Percentiles rank a stretch among this genome's conserved stretches.
Evolutionary conservation across 1,140 invertebrate species (phyloP).

Genomic region (Eueides isabella): DNA sequence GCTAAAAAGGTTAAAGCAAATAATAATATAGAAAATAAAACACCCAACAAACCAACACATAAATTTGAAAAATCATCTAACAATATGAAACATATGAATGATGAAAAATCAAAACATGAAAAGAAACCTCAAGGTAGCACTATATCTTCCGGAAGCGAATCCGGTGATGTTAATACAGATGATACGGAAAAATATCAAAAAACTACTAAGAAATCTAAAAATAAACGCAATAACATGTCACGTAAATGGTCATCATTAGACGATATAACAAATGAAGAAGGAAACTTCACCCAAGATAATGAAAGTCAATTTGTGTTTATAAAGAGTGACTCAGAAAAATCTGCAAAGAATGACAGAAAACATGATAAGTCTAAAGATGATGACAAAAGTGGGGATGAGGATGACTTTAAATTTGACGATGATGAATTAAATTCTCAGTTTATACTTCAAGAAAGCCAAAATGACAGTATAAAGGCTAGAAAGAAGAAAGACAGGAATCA

Average conservation of each 20-base stretch:
- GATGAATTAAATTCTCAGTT: slow-evolving; percentile 61
- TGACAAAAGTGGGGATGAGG: slow-evolving; percentile 57
- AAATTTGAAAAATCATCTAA: slow-evolving; percentile 63
- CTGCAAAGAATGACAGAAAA: slow-evolving; percentile 69
- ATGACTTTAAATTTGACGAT: slow-evolving; percentile 58
- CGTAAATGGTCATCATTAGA: slow-evolving; percentile 84
- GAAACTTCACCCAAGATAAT: slow-evolving; percentile 58
- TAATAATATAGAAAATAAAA: slow-evolving; percentile 63
- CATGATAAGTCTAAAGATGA: slow-evolving; percentile 53
- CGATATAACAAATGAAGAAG: slow-evolving; percentile 80
- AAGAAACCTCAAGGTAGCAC: slow-evolving; percentile 59
- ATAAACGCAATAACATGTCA: slow-evolving; percentile 77
- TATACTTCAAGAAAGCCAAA: slow-evolving; percentile 66
- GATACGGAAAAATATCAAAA: slow-evolving; percentile 72
- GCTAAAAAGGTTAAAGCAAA: slow-evolving; percentile 58
- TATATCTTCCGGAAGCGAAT: slow-evolving; percentile 79
- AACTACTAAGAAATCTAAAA: slow-evolving; percentile 77
- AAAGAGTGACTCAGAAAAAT: slow-evolving; percentile 64
- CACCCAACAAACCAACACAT: slow-evolving; percentile 68
- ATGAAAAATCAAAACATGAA: slow-evolving; percentile 75
- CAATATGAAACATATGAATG: slow-evolving; percentile 65
- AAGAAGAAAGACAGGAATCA: slow-evolving; percentile 79
- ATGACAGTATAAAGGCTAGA: slow-evolving; percentile 58
- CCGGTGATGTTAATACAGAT: slow-evolving; percentile 74
- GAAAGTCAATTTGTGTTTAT: slow-evolving; percentile 78